phyloP scores from a whole-genome alignment of 2,797 vertebrate species.

The Falco berigora region DNA sequence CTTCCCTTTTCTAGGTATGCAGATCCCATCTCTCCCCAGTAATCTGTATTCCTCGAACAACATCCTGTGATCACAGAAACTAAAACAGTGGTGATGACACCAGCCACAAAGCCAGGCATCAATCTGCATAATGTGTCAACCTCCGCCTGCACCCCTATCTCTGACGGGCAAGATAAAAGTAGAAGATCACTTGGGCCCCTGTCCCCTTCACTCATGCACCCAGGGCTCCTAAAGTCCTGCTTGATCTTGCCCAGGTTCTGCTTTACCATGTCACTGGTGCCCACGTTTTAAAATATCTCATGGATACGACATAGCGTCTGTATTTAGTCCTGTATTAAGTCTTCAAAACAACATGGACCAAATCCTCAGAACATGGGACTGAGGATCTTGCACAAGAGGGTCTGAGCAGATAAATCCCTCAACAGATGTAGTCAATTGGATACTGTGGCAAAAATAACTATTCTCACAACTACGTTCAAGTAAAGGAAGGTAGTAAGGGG shows the following conservation, averaged over 20 bases:
- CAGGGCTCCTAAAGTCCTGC: not conserved
- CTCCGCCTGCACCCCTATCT: not conserved
- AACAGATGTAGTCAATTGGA: fast-evolving
- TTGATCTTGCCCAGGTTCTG: not conserved
- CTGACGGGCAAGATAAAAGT: not conserved
- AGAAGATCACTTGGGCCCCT: not conserved
- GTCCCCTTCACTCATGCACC: not conserved
- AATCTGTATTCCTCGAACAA: not conserved
- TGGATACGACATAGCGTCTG: not conserved
- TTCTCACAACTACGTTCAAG: not conserved
- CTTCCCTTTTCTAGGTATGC: not conserved
- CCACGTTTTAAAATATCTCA: not conserved
- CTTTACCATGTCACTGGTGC: not conserved
- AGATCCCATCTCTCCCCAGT: not conserved
- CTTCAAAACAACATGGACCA: not conserved
- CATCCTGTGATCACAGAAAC: not conserved
- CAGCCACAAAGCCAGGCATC: not conserved
- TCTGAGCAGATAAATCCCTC: not conserved
- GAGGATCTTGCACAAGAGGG: not conserved
- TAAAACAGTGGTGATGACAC: not conserved
- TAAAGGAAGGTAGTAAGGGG: not conserved
- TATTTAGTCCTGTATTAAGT: not conserved
- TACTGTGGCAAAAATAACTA: not conserved
- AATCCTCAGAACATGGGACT: not conserved
- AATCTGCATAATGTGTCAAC: not conserved